phyloP scores from a whole-genome alignment of 2,888 invertebrate genomes.

The Tenthredo distinguenda region DNA sequence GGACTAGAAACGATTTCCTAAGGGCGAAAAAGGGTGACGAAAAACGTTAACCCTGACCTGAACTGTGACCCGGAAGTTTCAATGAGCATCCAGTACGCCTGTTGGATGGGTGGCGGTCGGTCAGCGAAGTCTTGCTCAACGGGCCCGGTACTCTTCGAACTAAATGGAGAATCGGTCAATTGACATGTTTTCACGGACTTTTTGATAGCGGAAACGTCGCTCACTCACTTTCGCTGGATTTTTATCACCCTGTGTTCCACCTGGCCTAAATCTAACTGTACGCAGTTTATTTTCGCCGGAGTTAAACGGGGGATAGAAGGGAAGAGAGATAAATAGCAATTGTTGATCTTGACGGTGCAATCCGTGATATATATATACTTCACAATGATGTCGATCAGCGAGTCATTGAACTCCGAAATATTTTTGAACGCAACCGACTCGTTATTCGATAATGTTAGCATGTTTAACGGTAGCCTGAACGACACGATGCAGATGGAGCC shows the following conservation, averaged over 20 bases:
- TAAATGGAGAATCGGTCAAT: conserved; percentile 21
- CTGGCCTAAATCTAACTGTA: not conserved
- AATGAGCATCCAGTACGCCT: conserved; percentile 56
- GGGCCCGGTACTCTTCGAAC: not conserved
- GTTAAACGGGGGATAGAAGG: not conserved
- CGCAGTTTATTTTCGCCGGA: not conserved
- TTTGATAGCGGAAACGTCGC: not conserved
- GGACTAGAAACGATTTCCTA: not conserved
- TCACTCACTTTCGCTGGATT: not conserved
- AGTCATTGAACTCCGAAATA: not conserved
- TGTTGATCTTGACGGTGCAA: not conserved
- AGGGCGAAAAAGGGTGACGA: not conserved
- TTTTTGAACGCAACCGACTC: conserved; percentile 39
- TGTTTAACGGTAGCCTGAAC: conserved; percentile 56
- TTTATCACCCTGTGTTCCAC: not conserved
- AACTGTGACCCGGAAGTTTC: conserved; percentile 34
- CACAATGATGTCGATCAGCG: conserved; percentile 28
- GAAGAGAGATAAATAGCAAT: not conserved
- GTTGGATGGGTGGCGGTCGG: conserved; percentile 55
- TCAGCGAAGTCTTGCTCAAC: conserved; percentile 34
- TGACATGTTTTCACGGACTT: not conserved
- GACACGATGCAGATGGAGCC: conserved; percentile 58
- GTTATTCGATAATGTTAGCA: conserved; percentile 21
- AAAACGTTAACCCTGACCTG: not conserved
- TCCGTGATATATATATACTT: not conserved